Base-by-base conservation (phyloP, 2,113 vertebrate species). In the Dicerorhinus sumatrensis region DNA sequence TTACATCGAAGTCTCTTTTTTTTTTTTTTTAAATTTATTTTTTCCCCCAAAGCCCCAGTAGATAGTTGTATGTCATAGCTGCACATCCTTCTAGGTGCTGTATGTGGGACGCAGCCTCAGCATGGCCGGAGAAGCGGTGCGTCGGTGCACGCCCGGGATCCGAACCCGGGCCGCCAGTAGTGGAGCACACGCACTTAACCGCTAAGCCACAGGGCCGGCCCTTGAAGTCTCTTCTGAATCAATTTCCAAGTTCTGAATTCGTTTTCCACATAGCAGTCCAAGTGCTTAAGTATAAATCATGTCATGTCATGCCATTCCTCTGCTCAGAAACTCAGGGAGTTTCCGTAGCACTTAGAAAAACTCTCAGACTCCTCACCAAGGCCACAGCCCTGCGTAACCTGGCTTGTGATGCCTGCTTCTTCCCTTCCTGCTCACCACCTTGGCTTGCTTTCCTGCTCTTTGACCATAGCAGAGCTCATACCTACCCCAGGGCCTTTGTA, bases 241-340 rank as follows among this genome's bases (percentile, higher is more conserved):
- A 18, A 62, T 88, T 95, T 94, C 91, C 84, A 76, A n/a, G 76
- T 92, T 92, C 54, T 76, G 70, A 79, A 46, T 69, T 51, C 9
- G 3, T 89, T 92, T 36, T 31, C 72, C 18, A 6, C 0, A 3
- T 73, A 27, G 17, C 56, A 85, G n/a, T 51, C 39, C 42, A 60
- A 4, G 67, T 13, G 17, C 54, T 17, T 1, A 48, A 46, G 6
- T 39, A 4, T 36, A 31, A 48, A 54, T 51, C 27, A 5, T 3
- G 20, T 39, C 56, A 1, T 12, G 58, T 60, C 21, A 3, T n/a
- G 42, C 3, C 5, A 4, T 36, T 42, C 36, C 9, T 58, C 1
- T 62, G 54, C 72, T 21, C 46, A 86, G 54, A 81, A n/a, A 18
- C 54, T 63, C 33, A 27, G 51, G 58, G 14, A 33, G 51, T 67